Conservation (phyloP, 1,140 invertebrate species). For the Trichonephila clavata region DNA sequence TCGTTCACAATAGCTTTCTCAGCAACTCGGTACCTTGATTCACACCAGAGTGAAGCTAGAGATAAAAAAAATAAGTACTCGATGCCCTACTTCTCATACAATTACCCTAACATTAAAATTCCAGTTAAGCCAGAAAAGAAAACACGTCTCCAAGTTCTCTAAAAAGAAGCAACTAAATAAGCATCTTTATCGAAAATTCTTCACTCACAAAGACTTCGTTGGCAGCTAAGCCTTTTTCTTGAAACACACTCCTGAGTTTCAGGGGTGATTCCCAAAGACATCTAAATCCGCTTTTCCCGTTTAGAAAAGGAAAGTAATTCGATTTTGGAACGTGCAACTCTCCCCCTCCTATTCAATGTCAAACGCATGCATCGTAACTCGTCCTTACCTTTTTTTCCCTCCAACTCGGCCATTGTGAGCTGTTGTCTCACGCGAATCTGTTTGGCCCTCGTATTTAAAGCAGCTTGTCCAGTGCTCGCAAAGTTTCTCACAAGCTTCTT, state of each 20-base stretch:
- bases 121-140: slow-evolving; percentile 7
- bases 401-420: neutral
- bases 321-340: slow-evolving; percentile 59
- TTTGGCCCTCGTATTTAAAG: neutral
- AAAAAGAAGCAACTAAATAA: slow-evolving; percentile 45
- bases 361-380: slow-evolving; percentile 42
- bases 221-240: slow-evolving; percentile 14
- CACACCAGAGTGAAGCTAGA: neutral
- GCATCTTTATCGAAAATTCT: slow-evolving; percentile 38
- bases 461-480: neutral
- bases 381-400: slow-evolving; percentile 1
- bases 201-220: slow-evolving; percentile 10
- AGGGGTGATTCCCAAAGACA: slow-evolving; percentile 41
- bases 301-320: slow-evolving; percentile 57
- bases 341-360: slow-evolving; percentile 50
- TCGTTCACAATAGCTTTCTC: too few relatives aligned
- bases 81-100: neutral
- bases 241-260: slow-evolving; percentile 10
- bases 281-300: slow-evolving; percentile 60
- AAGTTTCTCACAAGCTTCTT: neutral
- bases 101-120: neutral
- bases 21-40: neutral
- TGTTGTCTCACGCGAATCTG: slow-evolving; percentile 5
- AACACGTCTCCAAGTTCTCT: neutral
- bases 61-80: neutral